Percentiles rank a stretch among this genome's conserved stretches.
These are phyloP conservation scores for Triplophysa yarkandensis DNA, from an alignment of 2,797 vertebrate genomes.

Conservation along the genomic window DNA sequence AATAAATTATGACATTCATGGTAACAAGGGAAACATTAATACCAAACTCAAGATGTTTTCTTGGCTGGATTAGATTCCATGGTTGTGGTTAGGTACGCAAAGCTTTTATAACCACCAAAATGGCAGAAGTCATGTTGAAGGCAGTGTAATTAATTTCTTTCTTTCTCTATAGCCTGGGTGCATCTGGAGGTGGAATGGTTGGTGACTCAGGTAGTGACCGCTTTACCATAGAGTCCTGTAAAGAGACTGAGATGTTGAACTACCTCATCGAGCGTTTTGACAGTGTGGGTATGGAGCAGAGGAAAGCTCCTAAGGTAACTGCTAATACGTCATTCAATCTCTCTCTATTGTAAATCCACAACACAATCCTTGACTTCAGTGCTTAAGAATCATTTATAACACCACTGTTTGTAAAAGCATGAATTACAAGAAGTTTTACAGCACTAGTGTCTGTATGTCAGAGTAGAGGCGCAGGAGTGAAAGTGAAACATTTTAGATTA, in stretches of 20 bases:
- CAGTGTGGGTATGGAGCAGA: slow-evolving; percentile 98
- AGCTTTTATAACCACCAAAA: not conserved
- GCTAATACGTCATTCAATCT: not conserved
- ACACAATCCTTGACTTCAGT: not conserved
- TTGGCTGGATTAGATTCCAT: not conserved
- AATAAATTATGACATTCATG: not conserved
- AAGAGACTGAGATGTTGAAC: slow-evolving; percentile 99
- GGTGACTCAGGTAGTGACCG: slow-evolving; percentile 90
- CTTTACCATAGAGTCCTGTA: slow-evolving; percentile 95
- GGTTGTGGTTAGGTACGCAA: not conserved
- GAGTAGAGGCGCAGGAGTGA: slow-evolving; percentile 4
- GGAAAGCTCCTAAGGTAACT: slow-evolving; percentile 93
- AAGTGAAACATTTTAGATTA: not conserved
- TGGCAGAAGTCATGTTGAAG: not conserved
- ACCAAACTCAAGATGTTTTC: not conserved
- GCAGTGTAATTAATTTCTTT: slow-evolving; percentile 46
- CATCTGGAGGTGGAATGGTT: slow-evolving; percentile 83
- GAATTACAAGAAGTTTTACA: not conserved
- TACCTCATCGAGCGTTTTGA: slow-evolving; percentile 99
- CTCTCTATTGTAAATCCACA: not conserved
- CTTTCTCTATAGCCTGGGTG: slow-evolving; percentile 79
- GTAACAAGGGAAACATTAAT: slow-evolving; percentile 1
- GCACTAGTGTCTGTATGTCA: not conserved
- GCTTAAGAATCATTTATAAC: not conserved
- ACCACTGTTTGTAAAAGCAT: not conserved